Conservation (phyloP, 2,113 vertebrate genomes). For the Penelope pileata region DNA sequence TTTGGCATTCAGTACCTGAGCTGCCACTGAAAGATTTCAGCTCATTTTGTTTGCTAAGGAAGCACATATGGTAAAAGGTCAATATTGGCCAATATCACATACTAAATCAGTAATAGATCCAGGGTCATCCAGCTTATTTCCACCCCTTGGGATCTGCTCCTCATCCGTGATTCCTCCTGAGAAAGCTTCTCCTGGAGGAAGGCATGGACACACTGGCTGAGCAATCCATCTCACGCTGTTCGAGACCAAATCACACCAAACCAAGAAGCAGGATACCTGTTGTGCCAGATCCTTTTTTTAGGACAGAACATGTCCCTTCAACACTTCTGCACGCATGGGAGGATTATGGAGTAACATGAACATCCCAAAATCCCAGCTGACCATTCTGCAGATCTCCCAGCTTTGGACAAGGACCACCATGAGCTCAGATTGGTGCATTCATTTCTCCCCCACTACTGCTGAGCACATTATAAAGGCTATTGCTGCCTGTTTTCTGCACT, state of each 20-base stretch:
- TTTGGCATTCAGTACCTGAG: background rate
- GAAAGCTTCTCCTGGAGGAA: background rate
- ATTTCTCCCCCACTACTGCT: background rate
- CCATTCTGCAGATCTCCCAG: too few relatives aligned
- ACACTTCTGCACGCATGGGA: background rate
- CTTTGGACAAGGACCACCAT: background rate
- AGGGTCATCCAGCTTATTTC: background rate
- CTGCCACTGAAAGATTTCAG: background rate
- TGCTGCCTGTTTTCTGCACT: accelerated
- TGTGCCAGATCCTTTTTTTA: background rate
- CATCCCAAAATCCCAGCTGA: background rate
- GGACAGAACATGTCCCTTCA: background rate
- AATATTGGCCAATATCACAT: background rate
- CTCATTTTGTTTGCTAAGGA: background rate
- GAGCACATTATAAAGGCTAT: background rate
- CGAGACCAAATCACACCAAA: background rate
- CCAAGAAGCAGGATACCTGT: background rate
- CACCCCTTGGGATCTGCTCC: background rate
- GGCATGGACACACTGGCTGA: accelerated
- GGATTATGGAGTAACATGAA: background rate
- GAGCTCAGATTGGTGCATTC: background rate
- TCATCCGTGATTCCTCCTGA: accelerated
- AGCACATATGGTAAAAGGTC: background rate
- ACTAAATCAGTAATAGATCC: background rate
- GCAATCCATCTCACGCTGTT: background rate